Evolutionary conservation across 2,888 invertebrate genomes (phyloP), one percentile per base, ranked within the genome.

Genomic region (Rhamphomyia laevipes): DNA sequence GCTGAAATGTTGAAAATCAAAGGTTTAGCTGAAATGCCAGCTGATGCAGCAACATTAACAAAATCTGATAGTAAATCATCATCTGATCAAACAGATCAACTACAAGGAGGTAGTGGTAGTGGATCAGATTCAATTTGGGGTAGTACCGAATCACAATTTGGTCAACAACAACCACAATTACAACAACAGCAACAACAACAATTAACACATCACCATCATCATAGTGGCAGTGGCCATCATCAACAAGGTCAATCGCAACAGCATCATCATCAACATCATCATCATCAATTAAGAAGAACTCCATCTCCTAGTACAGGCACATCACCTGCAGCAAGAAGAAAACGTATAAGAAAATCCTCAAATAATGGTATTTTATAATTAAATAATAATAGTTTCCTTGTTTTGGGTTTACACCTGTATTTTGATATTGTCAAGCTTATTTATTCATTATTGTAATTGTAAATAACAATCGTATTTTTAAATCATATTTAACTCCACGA

Each of bases 1-100:
- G 90, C 90, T 2, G 87, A 88, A 66, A 82, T 85, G 67, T 75
- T 91, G 46, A 89, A 90, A 73, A 87, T 91, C 50, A 90, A 90
- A 71, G 90, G 90, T 16, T 73, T 91, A 42, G 88, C 89, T 13
- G 90, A 91, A 67, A 88, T 88, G 78, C 87, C 86, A 10, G 81
- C 86, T 57, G 81, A 84, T 50, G 80, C 84, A 35, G 82, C 84
- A 46, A 82, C 84, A 13, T 70, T 85, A 49, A 82, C 82, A 47
- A 81, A 85, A 57, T 78, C 84, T 40, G 82, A 83, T 55, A 81
- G 77, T 57, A 77, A 77, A 49, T 72, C 74, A 43, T 68, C 73
- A 43, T 71, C 72, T 53, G 70, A 73, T 43, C 70, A 66, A 48
- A 64, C 67, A 3, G 71, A 70, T 56, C 70, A 79, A 52, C 71